Conservation (phyloP, 1,140 invertebrate genomes). For the Agraylea sexmaculata region DNA sequence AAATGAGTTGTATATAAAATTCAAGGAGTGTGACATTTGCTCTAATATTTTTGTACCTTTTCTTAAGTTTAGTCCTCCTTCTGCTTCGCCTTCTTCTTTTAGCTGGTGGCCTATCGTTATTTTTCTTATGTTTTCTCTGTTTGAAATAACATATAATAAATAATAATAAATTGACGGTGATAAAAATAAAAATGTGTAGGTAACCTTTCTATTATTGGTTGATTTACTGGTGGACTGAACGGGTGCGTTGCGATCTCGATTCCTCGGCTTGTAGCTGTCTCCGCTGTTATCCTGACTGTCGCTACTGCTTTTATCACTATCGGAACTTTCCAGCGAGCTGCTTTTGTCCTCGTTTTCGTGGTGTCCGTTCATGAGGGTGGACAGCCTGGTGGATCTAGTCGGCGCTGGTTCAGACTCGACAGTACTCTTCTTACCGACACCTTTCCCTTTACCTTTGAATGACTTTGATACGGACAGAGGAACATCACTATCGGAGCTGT, state of each 20-base stretch:
- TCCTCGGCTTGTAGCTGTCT: constrained; percentile 34
- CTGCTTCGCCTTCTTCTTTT: constrained; percentile 5
- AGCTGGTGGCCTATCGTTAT: constrained; percentile 8
- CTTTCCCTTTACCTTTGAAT: constrained; percentile 20
- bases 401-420: no score
- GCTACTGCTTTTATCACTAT: no score
- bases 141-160: constrained; percentile 2
- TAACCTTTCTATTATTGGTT: no score
- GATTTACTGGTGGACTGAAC: no score
- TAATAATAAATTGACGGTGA: background rate
- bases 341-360: constrained; percentile 24
- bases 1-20: background rate
- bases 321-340: no score
- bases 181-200: no score
- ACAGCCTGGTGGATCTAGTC: no score
- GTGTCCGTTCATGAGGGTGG: no score
- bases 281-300: constrained; percentile 26
- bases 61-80: constrained; percentile 14
- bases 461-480: constrained; percentile 9
- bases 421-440: no score
- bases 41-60: no score
- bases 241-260: no score
- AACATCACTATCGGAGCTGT: constrained; percentile 18
- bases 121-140: constrained; percentile 14
- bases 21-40: no score